Percentiles rank a stretch among this genome's conserved stretches.
Conservation (phyloP, 2,113 vertebrate species). For the Ageneiosus marmoratus region DNA sequence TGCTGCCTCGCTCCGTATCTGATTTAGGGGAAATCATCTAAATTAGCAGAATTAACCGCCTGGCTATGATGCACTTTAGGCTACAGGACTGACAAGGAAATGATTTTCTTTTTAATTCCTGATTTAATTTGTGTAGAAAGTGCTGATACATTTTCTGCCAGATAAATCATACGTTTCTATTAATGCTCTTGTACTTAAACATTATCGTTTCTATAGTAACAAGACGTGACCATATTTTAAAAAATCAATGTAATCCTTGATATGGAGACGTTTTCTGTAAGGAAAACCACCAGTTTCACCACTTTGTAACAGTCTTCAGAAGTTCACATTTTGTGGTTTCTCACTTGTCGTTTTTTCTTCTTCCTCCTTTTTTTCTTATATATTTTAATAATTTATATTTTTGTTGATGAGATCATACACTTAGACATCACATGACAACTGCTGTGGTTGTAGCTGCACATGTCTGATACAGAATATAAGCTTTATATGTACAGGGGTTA, state of each 20-base stretch:
- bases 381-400: no score
- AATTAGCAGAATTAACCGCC: conserved; percentile 30
- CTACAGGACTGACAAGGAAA: not conserved
- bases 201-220: no score
- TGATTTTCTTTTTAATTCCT: not conserved
- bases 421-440: no score
- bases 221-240: no score
- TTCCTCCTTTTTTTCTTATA: no score
- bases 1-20: conserved; percentile 4
- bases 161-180: not conserved
- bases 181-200: no score
- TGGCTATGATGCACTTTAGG: not conserved
- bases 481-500: no score
- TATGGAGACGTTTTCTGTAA: not conserved
- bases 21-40: conserved; percentile 41
- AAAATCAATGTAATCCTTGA: no score
- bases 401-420: no score
- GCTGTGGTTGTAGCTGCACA: no score
- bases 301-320: not conserved
- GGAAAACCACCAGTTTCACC: not conserved
- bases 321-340: not conserved
- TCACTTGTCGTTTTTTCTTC: no score
- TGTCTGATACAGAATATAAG: no score
- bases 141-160: not conserved
- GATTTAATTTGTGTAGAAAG: not conserved